phyloP scores from a whole-genome alignment of 2,797 vertebrate species.

The Cetoscarus ocellatus region DNA sequence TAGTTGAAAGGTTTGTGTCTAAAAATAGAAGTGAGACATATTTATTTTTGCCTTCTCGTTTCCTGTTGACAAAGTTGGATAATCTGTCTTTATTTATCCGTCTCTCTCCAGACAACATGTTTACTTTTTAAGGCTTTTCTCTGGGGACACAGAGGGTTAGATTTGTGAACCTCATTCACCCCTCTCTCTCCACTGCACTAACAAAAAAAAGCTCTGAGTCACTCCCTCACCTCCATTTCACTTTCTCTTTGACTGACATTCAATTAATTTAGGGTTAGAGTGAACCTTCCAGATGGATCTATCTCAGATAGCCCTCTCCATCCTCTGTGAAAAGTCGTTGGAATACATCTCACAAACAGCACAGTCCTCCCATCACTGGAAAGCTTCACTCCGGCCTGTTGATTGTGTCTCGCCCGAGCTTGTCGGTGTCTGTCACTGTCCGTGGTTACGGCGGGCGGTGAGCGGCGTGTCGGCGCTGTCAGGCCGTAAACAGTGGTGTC shows the following conservation, averaged over 20 bases:
- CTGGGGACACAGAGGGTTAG: slow-evolving; percentile 38
- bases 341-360: slow-evolving; percentile 66
- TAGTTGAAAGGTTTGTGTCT: too few species aligned
- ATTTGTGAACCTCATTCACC: slow-evolving; percentile 43
- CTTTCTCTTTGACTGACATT: slow-evolving; percentile 79
- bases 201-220: slow-evolving; percentile 67
- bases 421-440: slow-evolving; percentile 69
- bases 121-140: slow-evolving; percentile 55
- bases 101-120: slow-evolving; percentile 23
- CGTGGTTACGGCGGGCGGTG: slow-evolving; percentile 46
- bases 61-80: slow-evolving; percentile 10
- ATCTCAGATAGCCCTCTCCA: slow-evolving; percentile 66
- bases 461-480: slow-evolving; percentile 55
- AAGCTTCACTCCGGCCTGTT: slow-evolving; percentile 72
- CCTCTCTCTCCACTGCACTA: slow-evolving; percentile 33
- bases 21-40: background rate
- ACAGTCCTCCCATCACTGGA: slow-evolving; percentile 68
- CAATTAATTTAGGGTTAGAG: slow-evolving; percentile 79
- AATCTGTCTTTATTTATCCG: slow-evolving; percentile 53
- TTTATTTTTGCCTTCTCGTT: slow-evolving; percentile 8
- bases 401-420: slow-evolving; percentile 69
- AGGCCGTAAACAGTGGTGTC: slow-evolving; percentile 73
- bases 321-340: slow-evolving; percentile 66
- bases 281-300: slow-evolving; percentile 70
- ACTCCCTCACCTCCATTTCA: slow-evolving; percentile 69